phyloP scores from a whole-genome alignment of 2,888 invertebrate genomes.

The Plagodis dolabraria region DNA sequence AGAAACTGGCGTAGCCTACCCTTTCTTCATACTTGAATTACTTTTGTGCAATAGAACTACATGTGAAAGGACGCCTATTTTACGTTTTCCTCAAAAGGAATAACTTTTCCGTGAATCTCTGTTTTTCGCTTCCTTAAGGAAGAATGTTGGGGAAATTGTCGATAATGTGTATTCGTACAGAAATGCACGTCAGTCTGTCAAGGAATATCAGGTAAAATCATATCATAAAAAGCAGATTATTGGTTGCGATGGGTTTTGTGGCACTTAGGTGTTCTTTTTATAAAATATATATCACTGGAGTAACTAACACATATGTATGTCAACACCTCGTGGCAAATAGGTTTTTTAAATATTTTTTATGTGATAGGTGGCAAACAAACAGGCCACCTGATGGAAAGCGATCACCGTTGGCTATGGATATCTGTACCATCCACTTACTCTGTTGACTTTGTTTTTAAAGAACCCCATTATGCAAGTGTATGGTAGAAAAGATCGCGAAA shows the following conservation, averaged over 20 bases:
- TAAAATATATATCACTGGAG: too few relatives aligned
- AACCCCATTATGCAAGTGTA: too few relatives aligned
- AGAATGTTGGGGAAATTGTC: constrained; percentile 15
- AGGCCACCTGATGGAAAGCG: too few relatives aligned
- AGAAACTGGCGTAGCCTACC: constrained; percentile 40
- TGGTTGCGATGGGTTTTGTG: too few relatives aligned
- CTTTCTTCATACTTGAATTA: constrained; percentile 45
- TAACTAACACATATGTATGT: too few relatives aligned
- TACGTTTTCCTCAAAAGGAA: constrained; percentile 28
- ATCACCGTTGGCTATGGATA: too few relatives aligned
- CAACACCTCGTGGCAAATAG: too few relatives aligned
- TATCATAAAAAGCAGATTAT: background rate
- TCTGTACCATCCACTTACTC: too few relatives aligned
- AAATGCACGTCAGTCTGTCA: constrained; percentile 22
- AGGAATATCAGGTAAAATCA: background rate
- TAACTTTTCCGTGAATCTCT: constrained; percentile 21
- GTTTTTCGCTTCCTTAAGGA: constrained; percentile 11
- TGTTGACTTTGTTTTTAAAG: too few relatives aligned
- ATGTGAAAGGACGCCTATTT: constrained; percentile 20
- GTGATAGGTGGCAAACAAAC: too few relatives aligned
- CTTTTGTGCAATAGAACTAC: constrained; percentile 35
- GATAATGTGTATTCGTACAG: constrained; percentile 16
- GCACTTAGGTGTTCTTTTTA: background rate
- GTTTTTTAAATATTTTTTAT: too few relatives aligned
- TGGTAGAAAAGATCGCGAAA: too few relatives aligned